Evolutionary conservation across 1,140 invertebrate genomes (phyloP).

Genomic region (Harlomillsia oculata): DNA sequence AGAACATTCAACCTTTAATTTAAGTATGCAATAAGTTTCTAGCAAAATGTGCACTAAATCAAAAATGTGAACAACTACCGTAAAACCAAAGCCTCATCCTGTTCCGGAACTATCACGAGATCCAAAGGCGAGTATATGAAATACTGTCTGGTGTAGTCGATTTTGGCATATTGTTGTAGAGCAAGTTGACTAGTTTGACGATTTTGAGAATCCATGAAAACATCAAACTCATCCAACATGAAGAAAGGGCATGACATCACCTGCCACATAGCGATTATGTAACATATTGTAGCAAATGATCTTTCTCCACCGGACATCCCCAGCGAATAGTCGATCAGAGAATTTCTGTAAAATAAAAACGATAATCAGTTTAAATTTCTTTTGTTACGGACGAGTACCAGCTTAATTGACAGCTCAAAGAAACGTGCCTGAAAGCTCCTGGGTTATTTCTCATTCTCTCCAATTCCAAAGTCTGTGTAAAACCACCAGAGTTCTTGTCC

Average conservation of each 20-base stretch:
- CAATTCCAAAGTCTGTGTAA: neutral
- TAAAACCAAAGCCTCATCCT: slow-evolving; percentile 13
- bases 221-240: slow-evolving; percentile 96
- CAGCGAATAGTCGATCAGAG: slow-evolving; percentile 23
- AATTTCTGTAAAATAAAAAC: slow-evolving; percentile 6
- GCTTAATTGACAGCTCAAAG: too few relatives aligned
- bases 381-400: too few relatives aligned
- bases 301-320: slow-evolving; percentile 84
- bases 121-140: slow-evolving; percentile 33
- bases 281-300: slow-evolving; percentile 87
- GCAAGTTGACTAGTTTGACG: slow-evolving; percentile 29
- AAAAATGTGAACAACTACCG: too few relatives aligned
- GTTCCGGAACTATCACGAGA: slow-evolving; percentile 11
- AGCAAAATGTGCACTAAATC: too few relatives aligned
- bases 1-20: too few relatives aligned
- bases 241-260: slow-evolving; percentile 82
- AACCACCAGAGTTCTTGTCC: slow-evolving; percentile 5
- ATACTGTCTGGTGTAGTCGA: slow-evolving; percentile 13
- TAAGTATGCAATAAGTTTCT: too few relatives aligned
- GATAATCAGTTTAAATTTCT: too few relatives aligned
- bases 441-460: too few relatives aligned
- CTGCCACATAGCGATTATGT: slow-evolving; percentile 88
- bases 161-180: slow-evolving; percentile 26
- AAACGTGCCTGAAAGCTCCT: too few relatives aligned
- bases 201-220: slow-evolving; percentile 67